phyloP scores from a whole-genome alignment of 2,113 vertebrate genomes.

The Nothocercus julius region DNA sequence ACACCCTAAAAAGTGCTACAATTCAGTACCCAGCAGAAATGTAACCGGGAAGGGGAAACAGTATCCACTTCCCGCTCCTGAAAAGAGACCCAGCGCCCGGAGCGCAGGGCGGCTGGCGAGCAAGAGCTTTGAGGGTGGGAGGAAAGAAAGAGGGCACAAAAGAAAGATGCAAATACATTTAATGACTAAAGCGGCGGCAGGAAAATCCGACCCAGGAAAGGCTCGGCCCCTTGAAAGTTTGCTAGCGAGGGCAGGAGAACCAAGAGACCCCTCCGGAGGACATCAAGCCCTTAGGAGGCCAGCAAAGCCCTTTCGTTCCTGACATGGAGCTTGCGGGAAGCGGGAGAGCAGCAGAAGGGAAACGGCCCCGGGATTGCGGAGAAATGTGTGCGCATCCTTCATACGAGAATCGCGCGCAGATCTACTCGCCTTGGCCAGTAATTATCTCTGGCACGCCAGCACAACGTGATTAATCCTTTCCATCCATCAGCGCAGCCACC shows the following conservation, averaged over 20 bases:
- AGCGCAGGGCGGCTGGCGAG: background rate
- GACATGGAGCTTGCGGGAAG: background rate
- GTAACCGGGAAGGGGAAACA: background rate
- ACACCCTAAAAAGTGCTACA: background rate
- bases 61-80: background rate
- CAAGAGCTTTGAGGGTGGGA: background rate
- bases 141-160: background rate
- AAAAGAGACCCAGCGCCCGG: too few relatives aligned
- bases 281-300: background rate
- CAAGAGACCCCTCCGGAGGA: background rate
- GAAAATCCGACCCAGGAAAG: background rate
- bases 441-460: background rate
- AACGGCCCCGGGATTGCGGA: accelerated
- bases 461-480: background rate
- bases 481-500: background rate
- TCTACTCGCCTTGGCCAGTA: background rate
- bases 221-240: background rate
- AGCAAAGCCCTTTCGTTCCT: background rate
- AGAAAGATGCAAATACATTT: background rate
- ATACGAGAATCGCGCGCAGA: accelerated
- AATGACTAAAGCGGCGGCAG: background rate
- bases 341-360: background rate
- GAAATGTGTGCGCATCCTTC: background rate
- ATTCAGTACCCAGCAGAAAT: background rate
- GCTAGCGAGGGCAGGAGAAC: background rate